Evolutionary conservation across 2,888 invertebrate genomes (phyloP).

Genomic region (Seira sanloemensis): DNA sequence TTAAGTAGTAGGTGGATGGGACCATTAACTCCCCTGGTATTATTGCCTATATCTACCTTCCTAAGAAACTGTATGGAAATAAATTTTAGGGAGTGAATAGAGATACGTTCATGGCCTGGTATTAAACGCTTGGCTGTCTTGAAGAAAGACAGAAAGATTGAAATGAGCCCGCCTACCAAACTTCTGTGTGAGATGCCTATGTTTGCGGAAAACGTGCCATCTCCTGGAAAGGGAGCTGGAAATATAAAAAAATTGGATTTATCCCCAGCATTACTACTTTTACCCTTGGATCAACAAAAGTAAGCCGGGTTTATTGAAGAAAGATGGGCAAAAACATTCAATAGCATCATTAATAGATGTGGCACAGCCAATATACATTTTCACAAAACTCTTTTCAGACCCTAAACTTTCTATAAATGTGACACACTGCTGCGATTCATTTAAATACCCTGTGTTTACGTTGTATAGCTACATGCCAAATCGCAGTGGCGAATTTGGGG

Average conservation of each 20-base stretch:
- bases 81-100: background rate
- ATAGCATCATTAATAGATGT: too few species aligned
- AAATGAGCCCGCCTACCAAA: background rate
- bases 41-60: background rate
- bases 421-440: too few species aligned
- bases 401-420: too few species aligned
- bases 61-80: background rate
- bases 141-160: background rate
- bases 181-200: background rate
- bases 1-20: background rate
- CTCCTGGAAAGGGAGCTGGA: background rate
- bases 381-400: background rate
- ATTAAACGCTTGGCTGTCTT: background rate
- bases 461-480: too few species aligned
- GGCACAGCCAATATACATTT: background rate
- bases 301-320: too few species aligned
- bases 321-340: too few species aligned
- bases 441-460: too few species aligned
- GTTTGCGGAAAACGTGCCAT: background rate
- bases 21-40: background rate
- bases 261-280: too few species aligned
- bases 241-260: background rate
- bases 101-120: too few species aligned
- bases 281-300: too few species aligned
- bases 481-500: slow-evolving; percentile 18